These are phyloP conservation scores for Pherbina coryleti DNA, from an alignment of 2,888 invertebrate genomes.

Conservation along the genomic window DNA sequence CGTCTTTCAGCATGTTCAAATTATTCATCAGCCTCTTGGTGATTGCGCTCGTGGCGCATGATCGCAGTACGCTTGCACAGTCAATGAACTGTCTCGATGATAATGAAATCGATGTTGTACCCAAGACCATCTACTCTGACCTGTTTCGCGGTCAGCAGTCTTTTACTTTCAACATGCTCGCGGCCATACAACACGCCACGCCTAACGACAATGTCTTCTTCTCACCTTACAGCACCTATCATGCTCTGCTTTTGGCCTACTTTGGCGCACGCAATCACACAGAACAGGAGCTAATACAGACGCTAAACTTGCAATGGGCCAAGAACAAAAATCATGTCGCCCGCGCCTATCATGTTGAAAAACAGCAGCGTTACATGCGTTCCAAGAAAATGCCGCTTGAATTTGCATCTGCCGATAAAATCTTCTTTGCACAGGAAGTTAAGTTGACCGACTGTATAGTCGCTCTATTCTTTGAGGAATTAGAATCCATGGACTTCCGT, in stretches of 20 bases:
- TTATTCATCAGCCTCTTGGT: constrained; percentile 1
- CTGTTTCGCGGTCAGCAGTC: constrained; percentile 75
- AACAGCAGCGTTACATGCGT: constrained; percentile 71
- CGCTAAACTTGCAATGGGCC: constrained; percentile 63
- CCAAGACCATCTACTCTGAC: constrained; percentile 49
- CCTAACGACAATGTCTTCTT: constrained; percentile 85
- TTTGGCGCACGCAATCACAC: constrained; percentile 82
- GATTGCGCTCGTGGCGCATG: neutral
- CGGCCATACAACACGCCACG: constrained; percentile 76
- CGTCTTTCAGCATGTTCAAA: constrained; percentile 8
- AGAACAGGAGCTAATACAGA: constrained; percentile 70
- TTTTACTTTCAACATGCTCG: constrained; percentile 80
- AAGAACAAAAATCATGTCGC: constrained; percentile 79
- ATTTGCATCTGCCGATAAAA: constrained; percentile 81
- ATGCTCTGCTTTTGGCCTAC: constrained; percentile 83
- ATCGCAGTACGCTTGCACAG: neutral
- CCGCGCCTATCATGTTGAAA: constrained; percentile 81
- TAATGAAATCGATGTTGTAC: constrained; percentile 38
- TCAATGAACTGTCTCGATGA: constrained; percentile 38
- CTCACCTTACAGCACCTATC: constrained; percentile 89
- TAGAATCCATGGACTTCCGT: constrained; percentile 76
- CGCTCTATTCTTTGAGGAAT: constrained; percentile 76
- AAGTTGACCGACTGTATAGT: constrained; percentile 75
- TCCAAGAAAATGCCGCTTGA: constrained; percentile 76
- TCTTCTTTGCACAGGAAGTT: constrained; percentile 75